Evolutionary conservation across 1,140 invertebrate species (phyloP).

Genomic region (Agrypnia vestita): DNA sequence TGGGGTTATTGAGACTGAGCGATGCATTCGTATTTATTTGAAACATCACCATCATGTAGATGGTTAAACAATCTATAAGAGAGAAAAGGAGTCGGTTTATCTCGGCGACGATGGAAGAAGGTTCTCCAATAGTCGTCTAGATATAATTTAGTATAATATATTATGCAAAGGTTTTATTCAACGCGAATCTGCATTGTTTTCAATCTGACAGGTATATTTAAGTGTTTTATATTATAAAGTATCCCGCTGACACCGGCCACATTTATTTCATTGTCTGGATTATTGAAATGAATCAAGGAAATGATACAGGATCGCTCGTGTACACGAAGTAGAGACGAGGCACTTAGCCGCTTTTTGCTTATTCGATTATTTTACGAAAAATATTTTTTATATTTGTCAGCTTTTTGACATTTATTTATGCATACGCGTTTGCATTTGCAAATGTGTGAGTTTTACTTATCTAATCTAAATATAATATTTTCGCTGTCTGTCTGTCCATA

Average conservation of each 20-base stretch:
- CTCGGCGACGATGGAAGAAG: conserved; percentile 23
- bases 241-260: conserved; percentile 21
- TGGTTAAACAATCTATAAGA: conserved; percentile 22
- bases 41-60: neutral
- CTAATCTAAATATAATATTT: no score
- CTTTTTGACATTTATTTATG: no score
- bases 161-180: conserved; percentile 34
- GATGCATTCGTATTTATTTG: no score
- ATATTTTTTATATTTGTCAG: no score
- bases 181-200: conserved; percentile 38
- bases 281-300: conserved; percentile 18
- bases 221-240: conserved; percentile 30
- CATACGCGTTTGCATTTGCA: no score
- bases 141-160: conserved; percentile 11
- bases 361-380: no score
- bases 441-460: no score
- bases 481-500: no score
- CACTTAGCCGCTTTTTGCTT: no score
- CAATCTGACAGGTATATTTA: conserved; percentile 11
- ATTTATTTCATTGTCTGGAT: conserved; percentile 29
- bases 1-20: neutral
- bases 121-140: conserved; percentile 5
- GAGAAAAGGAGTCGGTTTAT: conserved; percentile 13
- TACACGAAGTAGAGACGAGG: no score
- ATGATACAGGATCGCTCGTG: conserved; percentile 11